A percentile compares a stretch with the other conserved stretches of the same genome.
Evolutionary conservation across 64 coral and sea anemone genomes (phyloP).

Genomic region (Trachythela sp.): DNA sequence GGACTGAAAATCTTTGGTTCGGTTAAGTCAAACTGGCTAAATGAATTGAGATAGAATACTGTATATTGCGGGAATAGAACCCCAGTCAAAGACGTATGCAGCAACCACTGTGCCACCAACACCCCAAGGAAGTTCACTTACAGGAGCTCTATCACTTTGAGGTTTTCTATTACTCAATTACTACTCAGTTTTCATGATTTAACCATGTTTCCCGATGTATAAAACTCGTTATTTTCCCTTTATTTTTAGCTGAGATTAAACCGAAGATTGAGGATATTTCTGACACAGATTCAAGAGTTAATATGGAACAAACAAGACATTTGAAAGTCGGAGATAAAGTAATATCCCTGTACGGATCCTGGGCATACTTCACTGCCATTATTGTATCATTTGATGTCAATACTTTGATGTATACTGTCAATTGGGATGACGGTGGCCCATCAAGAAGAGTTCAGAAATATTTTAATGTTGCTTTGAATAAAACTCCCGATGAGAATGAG

Average conservation of each 20-base stretch:
- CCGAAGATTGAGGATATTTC: not conserved
- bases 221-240: no score
- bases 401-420: slow-evolving; percentile 58
- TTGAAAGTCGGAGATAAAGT: slow-evolving; percentile 62
- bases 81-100: no score
- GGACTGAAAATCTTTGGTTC: no score
- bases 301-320: not conserved
- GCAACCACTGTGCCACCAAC: no score
- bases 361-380: slow-evolving; percentile 84
- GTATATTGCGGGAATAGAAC: no score
- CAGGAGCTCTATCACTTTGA: no score
- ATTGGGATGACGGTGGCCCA: slow-evolving; percentile 87
- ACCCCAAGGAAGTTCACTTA: no score
- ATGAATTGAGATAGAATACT: no score
- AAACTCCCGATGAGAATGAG: slow-evolving; percentile 77
- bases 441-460: slow-evolving; percentile 76
- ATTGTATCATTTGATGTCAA: slow-evolving; percentile 68
- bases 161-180: no score
- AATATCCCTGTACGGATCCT: slow-evolving; percentile 40
- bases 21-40: no score
- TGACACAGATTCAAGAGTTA: not conserved
- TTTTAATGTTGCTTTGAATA: slow-evolving; percentile 23
- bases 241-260: not conserved
- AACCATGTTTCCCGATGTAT: no score
- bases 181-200: no score